Evolutionary conservation across 2,888 invertebrate genomes (phyloP).

Genomic region (Siphonodentalium dalli): DNA sequence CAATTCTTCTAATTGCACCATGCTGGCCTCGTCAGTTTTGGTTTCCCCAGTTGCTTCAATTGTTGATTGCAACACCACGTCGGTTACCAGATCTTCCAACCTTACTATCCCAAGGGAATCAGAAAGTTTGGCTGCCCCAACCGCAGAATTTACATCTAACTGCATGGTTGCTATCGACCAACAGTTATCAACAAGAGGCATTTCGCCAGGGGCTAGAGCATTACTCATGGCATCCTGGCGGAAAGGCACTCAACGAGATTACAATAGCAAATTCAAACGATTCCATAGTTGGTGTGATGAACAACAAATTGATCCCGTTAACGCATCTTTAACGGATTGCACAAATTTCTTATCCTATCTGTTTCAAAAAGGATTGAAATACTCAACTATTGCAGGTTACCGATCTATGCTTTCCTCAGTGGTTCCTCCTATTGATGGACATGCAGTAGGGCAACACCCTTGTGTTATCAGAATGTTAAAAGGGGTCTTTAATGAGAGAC

Average conservation of each 20-base stretch:
- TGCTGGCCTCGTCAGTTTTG: no score
- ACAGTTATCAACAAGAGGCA: neutral
- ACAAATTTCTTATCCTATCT: neutral
- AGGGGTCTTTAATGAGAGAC: no score
- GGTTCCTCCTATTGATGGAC: no score
- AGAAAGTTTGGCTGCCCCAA: neutral
- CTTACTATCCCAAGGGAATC: no score
- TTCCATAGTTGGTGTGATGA: slow-evolving; percentile 24
- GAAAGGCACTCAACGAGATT: no score
- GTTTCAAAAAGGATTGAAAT: no score
- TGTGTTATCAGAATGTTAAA: no score
- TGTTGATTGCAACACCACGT: slow-evolving; percentile 1
- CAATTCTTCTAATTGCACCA: slow-evolving; percentile 20
- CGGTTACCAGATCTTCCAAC: no score
- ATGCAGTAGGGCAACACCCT: no score
- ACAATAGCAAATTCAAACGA: no score
- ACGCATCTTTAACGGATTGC: neutral
- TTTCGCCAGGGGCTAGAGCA: slow-evolving; percentile 5
- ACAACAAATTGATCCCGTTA: neutral
- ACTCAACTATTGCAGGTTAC: no score
- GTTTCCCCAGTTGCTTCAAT: slow-evolving; percentile 8
- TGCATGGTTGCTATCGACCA: neutral
- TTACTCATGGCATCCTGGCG: neutral
- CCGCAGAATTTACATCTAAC: neutral
- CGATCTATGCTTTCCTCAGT: no score